Evolutionary conservation across 1,140 invertebrate species (phyloP).

Genomic region (Drosophila rufa): DNA sequence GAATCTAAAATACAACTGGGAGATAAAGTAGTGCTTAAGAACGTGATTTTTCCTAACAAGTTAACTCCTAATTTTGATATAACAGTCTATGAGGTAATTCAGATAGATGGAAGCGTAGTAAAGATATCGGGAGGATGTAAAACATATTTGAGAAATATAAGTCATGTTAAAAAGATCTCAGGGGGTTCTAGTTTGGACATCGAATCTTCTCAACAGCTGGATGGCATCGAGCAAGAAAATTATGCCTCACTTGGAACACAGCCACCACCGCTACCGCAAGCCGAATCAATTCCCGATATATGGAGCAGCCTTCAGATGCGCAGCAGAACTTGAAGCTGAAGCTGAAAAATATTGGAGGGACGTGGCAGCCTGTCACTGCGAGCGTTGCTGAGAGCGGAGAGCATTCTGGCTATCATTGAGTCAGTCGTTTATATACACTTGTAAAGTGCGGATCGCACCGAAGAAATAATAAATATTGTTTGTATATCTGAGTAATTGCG

Average conservation of each 20-base stretch:
- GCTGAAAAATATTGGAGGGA: slow-evolving; percentile 9
- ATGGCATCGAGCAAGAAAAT: slow-evolving; percentile 4
- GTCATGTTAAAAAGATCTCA: slow-evolving; percentile 10
- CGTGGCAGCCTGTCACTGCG: not conserved
- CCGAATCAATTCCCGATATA: slow-evolving; percentile 1
- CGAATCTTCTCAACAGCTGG: slow-evolving; percentile 1
- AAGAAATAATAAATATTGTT: no score
- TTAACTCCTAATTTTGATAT: slow-evolving; percentile 37
- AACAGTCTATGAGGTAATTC: slow-evolving; percentile 25
- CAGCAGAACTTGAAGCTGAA: slow-evolving; percentile 8
- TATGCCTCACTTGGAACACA: slow-evolving; percentile 1
- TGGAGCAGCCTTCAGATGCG: not conserved
- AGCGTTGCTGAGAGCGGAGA: slow-evolving; percentile 16
- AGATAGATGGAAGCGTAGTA: slow-evolving; percentile 7
- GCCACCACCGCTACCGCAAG: no score
- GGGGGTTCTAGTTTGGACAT: slow-evolving; percentile 4
- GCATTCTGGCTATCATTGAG: slow-evolving; percentile 8
- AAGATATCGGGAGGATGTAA: slow-evolving; percentile 10
- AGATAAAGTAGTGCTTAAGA: slow-evolving; percentile 37
- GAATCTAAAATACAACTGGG: slow-evolving; percentile 11
- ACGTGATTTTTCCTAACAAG: slow-evolving; percentile 37
- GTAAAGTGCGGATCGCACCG: no score
- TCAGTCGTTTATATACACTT: no score
- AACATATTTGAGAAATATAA: slow-evolving; percentile 4
- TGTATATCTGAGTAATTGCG: no score